Evolutionary conservation across 2,888 invertebrate genomes (phyloP), one percentile per base, ranked within the genome.

Genomic region (Plebejus anna): DNA sequence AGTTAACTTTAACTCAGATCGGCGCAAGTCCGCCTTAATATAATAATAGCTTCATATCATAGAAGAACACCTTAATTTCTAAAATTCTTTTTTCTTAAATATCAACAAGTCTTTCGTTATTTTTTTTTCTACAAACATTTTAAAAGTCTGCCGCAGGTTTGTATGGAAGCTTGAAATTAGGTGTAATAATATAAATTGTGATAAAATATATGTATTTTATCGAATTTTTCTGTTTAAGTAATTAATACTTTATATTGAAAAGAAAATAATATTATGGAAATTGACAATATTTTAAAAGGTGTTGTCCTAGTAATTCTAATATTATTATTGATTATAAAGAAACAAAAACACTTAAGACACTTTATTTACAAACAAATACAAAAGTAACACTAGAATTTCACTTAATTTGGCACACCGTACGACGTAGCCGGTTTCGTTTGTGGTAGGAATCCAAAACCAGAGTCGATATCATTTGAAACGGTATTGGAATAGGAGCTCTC

Each of bases 341-440:
- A 72, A 75, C 42, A 77, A 75, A 57, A 70, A 66, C 32, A 38
- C 51, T 38, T 13, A 13, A 38, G 77, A 75, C 78, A 77, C 77
- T 82, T 83, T 82, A 82, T 80, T 82, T 81, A 80, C 79, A 82
- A 80, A 76, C 71, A 61, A 61, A 76, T 80, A 78, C 77, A 78
- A 72, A 81, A 81, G 83, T 82, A 76, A 81, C 78, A 78, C 81
- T 80, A 81, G 81, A 78, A 79, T 84, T 82, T 85, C 79, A 79
- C 78, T 87, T 84, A 90, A 81, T 89, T 88, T 28, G 92, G 91
- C 75, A 84, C 81, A 61, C 93, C 93, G 77, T 93, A 93, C 7
- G 88, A 84, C 72, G 81, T 78, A 7, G 88, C 87, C 42, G 90
- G 90, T 80, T 89, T 87, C 22, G 84, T 84, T 77, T 87, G 87